Evolutionary conservation across 2,113 vertebrate genomes (phyloP).

Genomic region (Ancistrus triradiatus): DNA sequence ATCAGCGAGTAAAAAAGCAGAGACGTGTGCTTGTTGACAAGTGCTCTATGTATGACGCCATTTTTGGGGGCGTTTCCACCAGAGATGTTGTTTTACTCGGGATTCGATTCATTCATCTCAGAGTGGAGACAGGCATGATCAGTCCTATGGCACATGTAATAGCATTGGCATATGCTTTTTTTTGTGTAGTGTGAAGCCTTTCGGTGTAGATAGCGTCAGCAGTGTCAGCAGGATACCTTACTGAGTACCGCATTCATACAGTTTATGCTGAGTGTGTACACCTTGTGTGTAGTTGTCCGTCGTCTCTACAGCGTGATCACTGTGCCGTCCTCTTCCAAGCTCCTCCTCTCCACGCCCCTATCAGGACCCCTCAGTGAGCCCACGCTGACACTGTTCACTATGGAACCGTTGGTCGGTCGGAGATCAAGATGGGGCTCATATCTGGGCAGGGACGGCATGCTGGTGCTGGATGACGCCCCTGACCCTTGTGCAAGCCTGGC

Average conservation of each 20-base stretch:
- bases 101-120: neutral
- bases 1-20: constrained; percentile 38
- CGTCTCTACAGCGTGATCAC: constrained; percentile 86
- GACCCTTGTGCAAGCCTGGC: constrained; percentile 69
- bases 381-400: constrained; percentile 59
- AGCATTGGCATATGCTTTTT: neutral
- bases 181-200: neutral
- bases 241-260: constrained; percentile 9
- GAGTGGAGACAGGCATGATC: constrained; percentile 8
- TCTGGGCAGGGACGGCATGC: constrained; percentile 73
- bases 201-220: neutral
- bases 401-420: constrained; percentile 75
- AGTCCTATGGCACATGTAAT: constrained; percentile 58
- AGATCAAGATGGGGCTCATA: constrained; percentile 77
- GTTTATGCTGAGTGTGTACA: constrained; percentile 1
- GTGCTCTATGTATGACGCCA: constrained; percentile 31
- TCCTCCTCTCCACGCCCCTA: constrained; percentile 54
- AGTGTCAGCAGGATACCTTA: neutral
- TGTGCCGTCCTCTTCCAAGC: constrained; percentile 91
- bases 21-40: constrained; percentile 33
- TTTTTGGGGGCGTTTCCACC: constrained; percentile 21
- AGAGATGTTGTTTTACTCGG: constrained; percentile 3
- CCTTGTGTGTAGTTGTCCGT: neutral
- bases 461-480: constrained; percentile 50
- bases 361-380: constrained; percentile 54